phyloP scores from a whole-genome alignment of 2,888 invertebrate genomes.

The Cheilosia pagana region DNA sequence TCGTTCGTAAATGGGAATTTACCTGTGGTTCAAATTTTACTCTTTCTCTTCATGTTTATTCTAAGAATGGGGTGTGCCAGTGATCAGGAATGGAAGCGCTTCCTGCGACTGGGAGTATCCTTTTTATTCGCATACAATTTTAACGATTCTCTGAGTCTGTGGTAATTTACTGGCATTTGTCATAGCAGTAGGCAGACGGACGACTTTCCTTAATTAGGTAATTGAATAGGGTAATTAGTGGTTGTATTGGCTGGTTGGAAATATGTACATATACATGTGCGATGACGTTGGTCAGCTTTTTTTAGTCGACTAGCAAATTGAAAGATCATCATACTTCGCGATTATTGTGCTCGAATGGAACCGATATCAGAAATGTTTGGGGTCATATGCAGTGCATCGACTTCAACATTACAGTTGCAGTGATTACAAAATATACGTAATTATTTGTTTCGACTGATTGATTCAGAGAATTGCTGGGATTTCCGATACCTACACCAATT shows the following conservation, averaged over 20 bases:
- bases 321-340: slow-evolving; percentile 20
- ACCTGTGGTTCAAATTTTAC: slow-evolving; percentile 29
- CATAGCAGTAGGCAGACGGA: slow-evolving; percentile 25
- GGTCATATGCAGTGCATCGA: slow-evolving; percentile 33
- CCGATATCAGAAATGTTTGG: slow-evolving; percentile 20
- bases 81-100: background rate
- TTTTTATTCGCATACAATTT: slow-evolving; percentile 9
- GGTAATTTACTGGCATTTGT: slow-evolving; percentile 27
- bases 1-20: slow-evolving; percentile 60
- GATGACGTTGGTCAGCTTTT: slow-evolving; percentile 17
- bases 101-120: slow-evolving; percentile 47
- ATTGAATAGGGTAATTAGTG: slow-evolving; percentile 61
- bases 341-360: slow-evolving; percentile 17
- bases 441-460: slow-evolving; percentile 25
- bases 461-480: background rate
- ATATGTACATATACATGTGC: slow-evolving; percentile 18
- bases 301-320: slow-evolving; percentile 16
- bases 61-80: slow-evolving; percentile 10
- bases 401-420: slow-evolving; percentile 47
- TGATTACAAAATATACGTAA: slow-evolving; percentile 33
- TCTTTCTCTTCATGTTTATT: slow-evolving; percentile 6
- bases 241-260: background rate
- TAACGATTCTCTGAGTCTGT: slow-evolving; percentile 29
- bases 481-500: slow-evolving; percentile 20
- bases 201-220: slow-evolving; percentile 57